These are phyloP conservation scores for Periphyllus acericola DNA, from an alignment of 2,888 invertebrate species.

Conservation along the genomic window DNA sequence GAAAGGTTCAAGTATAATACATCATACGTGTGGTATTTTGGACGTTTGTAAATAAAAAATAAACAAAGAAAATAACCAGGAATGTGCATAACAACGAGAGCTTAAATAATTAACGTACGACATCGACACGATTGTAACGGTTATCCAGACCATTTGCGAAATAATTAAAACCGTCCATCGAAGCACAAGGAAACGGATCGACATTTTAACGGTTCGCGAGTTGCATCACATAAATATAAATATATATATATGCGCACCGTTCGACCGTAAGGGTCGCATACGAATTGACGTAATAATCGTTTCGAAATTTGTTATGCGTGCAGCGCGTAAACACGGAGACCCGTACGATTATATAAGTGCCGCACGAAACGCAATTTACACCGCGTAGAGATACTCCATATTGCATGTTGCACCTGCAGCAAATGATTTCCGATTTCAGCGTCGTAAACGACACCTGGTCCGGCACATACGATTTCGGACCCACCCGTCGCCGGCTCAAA, in stretches of 20 bases:
- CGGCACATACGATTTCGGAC: background rate
- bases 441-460: conserved; percentile 17
- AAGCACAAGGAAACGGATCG: no score
- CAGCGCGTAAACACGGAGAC: background rate
- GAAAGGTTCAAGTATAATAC: no score
- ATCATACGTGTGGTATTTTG: no score
- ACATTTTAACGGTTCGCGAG: no score
- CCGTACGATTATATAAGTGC: background rate
- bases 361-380: background rate
- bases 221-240: no score
- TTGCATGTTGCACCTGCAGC: conserved; percentile 14
- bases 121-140: no score
- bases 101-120: no score
- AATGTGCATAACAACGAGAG: no score
- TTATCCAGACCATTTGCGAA: no score
- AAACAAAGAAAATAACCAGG: no score
- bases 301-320: background rate
- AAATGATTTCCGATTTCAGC: conserved; percentile 11
- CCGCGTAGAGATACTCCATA: background rate
- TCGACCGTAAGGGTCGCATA: background rate
- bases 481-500: background rate
- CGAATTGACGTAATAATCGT: conserved; percentile 9
- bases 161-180: no score
- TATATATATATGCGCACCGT: background rate
- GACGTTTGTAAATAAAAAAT: no score